Base-by-base conservation (phyloP, 2,113 vertebrate genomes). In the Progne subis region DNA sequence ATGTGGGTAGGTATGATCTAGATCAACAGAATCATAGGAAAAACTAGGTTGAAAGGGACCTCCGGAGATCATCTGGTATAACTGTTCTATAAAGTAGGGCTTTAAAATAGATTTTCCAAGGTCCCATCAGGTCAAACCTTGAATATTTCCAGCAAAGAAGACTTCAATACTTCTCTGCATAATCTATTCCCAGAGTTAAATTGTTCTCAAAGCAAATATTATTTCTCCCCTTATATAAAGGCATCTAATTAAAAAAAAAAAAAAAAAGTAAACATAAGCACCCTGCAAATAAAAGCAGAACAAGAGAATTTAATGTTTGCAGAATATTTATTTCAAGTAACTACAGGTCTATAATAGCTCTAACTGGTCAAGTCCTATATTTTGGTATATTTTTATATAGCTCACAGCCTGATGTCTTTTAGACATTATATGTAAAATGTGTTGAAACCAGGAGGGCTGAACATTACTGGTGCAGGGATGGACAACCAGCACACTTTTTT, bases 31-130 rank as follows among this genome's bases (percentile, higher is more conserved):
- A 75, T 26, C 32, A 70, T 3, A 76, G 15, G 47, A 75, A 90
- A 74, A 94, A 65, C 75, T 77, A 69, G 43, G 46, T 34, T 92
- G 82, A 57, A 87, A 84, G 37, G 28, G 28, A 88, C 44, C 59
- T 88, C 79, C 80, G 20, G 82, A 92, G 68, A 90, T 60, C 65
- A 91, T 24, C 63, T 59, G 9, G 32, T 74, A 32, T 52, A 86
- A 74, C 49, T 23, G 11, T 14, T 87, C 41, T 53, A 72, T 25
- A 91, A 90, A 94, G 31, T 9, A 76, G 24, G 49, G 21, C 61
- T 91, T 91, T 43, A 80, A 92, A 82, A 77, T 19, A 71, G 57
- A 60, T 80, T 86, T 90, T 80, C 44, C n/a, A 82, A 69, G 31
- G 63, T 80, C 9, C 5, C 39, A 70, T 69, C 26, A 88, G 80